Base-by-base conservation (phyloP, 53 echinoderm and acorn worm species). In the Glandiceps talaboti region DNA sequence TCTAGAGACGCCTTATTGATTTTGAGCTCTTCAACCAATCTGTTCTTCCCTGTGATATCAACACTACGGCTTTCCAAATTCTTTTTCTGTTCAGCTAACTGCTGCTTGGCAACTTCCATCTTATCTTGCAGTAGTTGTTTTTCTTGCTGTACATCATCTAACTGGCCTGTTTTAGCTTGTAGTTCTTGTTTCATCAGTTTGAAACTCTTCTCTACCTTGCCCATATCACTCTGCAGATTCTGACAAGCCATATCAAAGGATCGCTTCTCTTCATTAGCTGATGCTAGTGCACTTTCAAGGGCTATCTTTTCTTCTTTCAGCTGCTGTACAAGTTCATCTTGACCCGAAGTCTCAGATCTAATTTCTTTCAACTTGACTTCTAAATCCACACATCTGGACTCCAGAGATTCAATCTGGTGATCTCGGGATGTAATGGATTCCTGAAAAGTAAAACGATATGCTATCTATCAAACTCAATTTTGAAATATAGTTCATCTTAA, bases 121-220 rank as follows among this genome's bases (percentile, higher is more conserved):
- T 84, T 84, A 73, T 87, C 87, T 74, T 82, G 74, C 33, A 87
- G 33, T 32, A 90, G 83, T 76, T 83, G 76, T 32, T 82, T 83
- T 76, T 93, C 91, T 76, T 84, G 81, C 80, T 81, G 79, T 0
- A 82, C 30, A 25, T 33, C 80, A 74, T 93, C 90, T 75, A 96
- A 33, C 79, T 89, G 87, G 0, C 76, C 76, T 27, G 87, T 80
- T 84, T 87, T 93, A 6, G 80, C 84, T 27, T 83, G 79, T 29
- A 96, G 85, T 30, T 96, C 93, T 33, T 93, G 93, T 32, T 88
- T 86, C 93, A 96, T 91, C 87, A 93, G 93, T 75, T 90, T 88
- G 87, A 93, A 96, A 72, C 88, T 88, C 30, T 89, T 82, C 84
- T 96, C 97, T 25, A 96, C 97, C 83, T 82, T 82, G 0, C 87